Base-by-base conservation (phyloP, 1,140 invertebrate genomes). In the Drosophila ambigua region DNA sequence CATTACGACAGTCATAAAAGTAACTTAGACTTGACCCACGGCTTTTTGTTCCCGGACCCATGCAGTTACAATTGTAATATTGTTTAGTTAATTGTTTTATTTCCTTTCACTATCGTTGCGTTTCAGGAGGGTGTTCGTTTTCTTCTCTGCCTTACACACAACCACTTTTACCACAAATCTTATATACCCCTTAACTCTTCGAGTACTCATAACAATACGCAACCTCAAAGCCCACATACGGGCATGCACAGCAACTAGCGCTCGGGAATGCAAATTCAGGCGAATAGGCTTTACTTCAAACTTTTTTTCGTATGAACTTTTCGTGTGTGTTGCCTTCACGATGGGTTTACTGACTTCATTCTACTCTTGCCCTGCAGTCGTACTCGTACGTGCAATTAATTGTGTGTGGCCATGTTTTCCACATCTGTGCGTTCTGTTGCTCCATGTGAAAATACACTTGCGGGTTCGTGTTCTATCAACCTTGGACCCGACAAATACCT, bases 361-460 rank as follows among this genome's bases (percentile, higher is more conserved):
- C n/a, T n/a, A n/a, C n/a, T n/a, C n/a, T n/a, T n/a, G 41, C 77
- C 64, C 61, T 63, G 54, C 64, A 46, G 5, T 20, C 6, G 26
- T 49, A 16, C 44, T 26, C n/a, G 8, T 69, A 69, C 13, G 50
- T 59, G 15, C 43, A 52, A 48, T 48, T 68, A 44, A 55, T 55
- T 67, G 64, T 13, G 49, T 13, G 48, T 13, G 61, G 11, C 9
- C 28, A 16, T 54, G 39, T 52, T 20, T n/a, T 4, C 11, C 35
- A 11, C 4, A 26, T 45, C 31, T 45, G 44, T 62, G 28, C 35
- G 28, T 60, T 31, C 28, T 49, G 50, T 23, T 16, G 28, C 46
- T 51, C 39, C 59, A 35, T 66, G 60, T 65, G 41, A 4, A 68
- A 69, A 68, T 84, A 73, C 77, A 66, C 81, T 69, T 69, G 69